Percentiles rank a stretch among this genome's conserved stretches.
Evolutionary conservation across 2,888 invertebrate genomes (phyloP).

Genomic region (Julus scandinavius): DNA sequence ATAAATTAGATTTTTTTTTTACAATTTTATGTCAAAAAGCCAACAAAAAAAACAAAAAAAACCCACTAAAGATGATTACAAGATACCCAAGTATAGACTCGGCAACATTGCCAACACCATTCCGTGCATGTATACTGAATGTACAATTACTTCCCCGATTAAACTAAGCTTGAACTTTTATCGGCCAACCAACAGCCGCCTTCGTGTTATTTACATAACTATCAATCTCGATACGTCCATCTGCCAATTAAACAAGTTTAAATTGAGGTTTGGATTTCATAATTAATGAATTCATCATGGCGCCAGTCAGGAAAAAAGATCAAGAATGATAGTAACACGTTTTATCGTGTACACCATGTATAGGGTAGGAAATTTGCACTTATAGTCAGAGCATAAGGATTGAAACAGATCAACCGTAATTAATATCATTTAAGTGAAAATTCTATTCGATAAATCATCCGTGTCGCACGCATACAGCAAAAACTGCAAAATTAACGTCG

Average conservation of each 20-base stretch:
- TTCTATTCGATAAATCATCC: slow-evolving; percentile 11
- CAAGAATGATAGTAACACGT: neutral
- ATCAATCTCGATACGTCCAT: neutral
- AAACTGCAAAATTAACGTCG: neutral
- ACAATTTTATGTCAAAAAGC: too few species aligned
- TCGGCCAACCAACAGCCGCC: neutral
- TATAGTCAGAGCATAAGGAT: neutral
- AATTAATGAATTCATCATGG: neutral
- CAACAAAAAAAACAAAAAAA: too few species aligned
- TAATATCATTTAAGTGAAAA: neutral
- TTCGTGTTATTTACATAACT: neutral
- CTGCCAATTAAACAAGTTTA: neutral
- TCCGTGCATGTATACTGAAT: neutral
- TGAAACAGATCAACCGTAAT: neutral
- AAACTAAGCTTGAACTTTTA: neutral
- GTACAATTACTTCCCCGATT: neutral
- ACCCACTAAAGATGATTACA: too few species aligned
- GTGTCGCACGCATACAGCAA: neutral
- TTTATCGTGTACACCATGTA: neutral
- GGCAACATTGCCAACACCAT: too few species aligned
- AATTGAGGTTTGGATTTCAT: neutral
- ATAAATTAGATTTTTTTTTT: too few species aligned
- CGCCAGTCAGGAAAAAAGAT: neutral
- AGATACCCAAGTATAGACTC: too few species aligned
- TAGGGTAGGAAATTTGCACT: neutral